These are phyloP conservation scores for Cheilosia grossa DNA, from an alignment of 2,888 invertebrate species.

Conservation along the genomic window DNA sequence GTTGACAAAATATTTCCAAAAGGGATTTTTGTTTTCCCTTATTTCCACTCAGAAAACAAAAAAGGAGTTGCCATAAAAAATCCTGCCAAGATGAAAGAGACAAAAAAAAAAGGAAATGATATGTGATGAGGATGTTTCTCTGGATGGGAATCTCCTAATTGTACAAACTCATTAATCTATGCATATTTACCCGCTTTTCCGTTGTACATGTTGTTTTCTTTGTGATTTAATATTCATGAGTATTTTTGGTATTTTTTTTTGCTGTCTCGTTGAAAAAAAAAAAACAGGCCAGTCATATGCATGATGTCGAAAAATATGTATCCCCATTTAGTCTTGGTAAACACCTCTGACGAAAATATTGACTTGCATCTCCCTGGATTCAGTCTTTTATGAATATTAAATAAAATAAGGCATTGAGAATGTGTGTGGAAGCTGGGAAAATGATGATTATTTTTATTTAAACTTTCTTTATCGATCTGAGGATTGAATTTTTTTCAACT, in stretches of 20 bases:
- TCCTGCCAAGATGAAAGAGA: neutral
- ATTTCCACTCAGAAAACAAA: neutral
- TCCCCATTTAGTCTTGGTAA: neutral
- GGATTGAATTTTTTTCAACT: too few relatives aligned
- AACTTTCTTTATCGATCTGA: too few relatives aligned
- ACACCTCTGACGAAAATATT: neutral
- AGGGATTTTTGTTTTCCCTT: neutral
- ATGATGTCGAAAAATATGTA: neutral
- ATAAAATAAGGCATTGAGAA: too few relatives aligned
- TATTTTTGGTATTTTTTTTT: neutral
- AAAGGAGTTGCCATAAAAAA: neutral
- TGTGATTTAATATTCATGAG: constrained; percentile 55
- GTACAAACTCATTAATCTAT: constrained; percentile 51
- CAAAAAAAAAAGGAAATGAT: neutral
- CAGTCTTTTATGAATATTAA: too few relatives aligned
- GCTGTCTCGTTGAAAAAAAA: neutral
- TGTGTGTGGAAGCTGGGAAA: too few relatives aligned
- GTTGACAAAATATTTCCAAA: constrained; percentile 6
- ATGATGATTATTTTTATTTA: too few relatives aligned
- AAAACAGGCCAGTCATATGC: neutral
- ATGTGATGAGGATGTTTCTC: neutral
- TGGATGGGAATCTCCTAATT: constrained; percentile 30
- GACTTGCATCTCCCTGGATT: too few relatives aligned
- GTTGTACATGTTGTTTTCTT: constrained; percentile 28
- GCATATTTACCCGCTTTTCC: constrained; percentile 36